A percentile compares a stretch with the other conserved stretches of the same genome.
phyloP scores from a whole-genome alignment of 2,797 vertebrate genomes.

The Antrozous pallidus region DNA sequence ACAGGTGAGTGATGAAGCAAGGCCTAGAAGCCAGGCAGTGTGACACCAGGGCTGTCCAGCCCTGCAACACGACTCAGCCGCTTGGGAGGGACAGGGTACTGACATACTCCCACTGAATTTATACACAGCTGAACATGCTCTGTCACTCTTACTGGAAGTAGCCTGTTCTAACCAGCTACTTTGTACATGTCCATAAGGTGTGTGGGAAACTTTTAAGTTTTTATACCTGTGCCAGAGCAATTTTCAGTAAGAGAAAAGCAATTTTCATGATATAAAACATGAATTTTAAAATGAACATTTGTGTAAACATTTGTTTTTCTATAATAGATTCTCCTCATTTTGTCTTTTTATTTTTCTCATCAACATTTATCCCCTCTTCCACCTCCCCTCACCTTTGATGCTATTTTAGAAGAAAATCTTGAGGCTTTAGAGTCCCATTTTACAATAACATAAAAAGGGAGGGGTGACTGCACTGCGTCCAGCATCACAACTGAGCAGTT shows the following conservation, averaged over 20 bases:
- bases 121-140: background rate
- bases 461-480: background rate
- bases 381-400: background rate
- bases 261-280: no score
- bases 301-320: background rate
- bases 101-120: rapidly evolving
- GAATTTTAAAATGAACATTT: background rate
- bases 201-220: no score
- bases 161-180: background rate
- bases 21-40: background rate
- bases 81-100: no score
- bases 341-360: background rate
- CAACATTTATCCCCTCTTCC: background rate
- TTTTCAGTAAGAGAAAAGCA: background rate
- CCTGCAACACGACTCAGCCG: rapidly evolving
- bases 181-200: background rate
- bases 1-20: background rate
- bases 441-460: background rate
- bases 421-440: background rate
- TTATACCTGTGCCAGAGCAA: background rate
- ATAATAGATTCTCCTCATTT: background rate
- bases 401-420: background rate
- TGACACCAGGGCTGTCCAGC: background rate
- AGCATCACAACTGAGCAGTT: background rate
- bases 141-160: no score